Conservation (phyloP, 2,888 invertebrate species). For the Alentia gelatinosa region DNA sequence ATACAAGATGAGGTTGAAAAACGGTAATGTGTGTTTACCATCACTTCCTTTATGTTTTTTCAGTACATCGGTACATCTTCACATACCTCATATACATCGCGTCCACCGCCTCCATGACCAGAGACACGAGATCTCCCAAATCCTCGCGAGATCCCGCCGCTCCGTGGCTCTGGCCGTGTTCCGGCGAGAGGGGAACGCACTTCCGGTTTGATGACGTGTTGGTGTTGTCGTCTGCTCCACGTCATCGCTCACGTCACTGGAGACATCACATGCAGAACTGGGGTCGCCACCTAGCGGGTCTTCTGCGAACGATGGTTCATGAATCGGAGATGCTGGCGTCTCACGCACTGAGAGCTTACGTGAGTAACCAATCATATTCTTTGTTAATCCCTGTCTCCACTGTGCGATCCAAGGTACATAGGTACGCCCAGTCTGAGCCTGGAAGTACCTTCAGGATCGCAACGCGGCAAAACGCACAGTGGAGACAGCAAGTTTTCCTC, state of each 20-base stretch:
- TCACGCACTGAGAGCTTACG: neutral
- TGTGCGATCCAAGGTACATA: too few species aligned
- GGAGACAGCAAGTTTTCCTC: too few species aligned
- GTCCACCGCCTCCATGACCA: neutral
- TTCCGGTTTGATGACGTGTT: neutral
- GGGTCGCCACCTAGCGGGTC: neutral
- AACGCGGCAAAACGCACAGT: too few species aligned
- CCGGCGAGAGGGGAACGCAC: neutral
- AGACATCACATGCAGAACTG: neutral
- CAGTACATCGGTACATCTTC: neutral
- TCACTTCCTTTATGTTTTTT: too few species aligned
- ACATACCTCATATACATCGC: neutral
- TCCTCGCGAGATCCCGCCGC: neutral
- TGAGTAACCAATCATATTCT: too few species aligned
- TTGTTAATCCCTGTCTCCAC: too few species aligned
- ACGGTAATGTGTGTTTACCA: too few species aligned
- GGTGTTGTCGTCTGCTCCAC: neutral
- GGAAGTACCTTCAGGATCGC: too few species aligned
- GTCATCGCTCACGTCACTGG: neutral
- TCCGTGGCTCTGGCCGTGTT: neutral
- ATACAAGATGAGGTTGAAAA: too few species aligned
- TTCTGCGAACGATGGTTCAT: neutral
- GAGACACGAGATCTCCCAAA: neutral
- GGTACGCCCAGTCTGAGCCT: too few species aligned
- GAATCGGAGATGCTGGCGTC: neutral